Evolutionary conservation across 1,140 invertebrate species (phyloP), one percentile per base, ranked within the genome.

Genomic region (Bombus superbus): DNA sequence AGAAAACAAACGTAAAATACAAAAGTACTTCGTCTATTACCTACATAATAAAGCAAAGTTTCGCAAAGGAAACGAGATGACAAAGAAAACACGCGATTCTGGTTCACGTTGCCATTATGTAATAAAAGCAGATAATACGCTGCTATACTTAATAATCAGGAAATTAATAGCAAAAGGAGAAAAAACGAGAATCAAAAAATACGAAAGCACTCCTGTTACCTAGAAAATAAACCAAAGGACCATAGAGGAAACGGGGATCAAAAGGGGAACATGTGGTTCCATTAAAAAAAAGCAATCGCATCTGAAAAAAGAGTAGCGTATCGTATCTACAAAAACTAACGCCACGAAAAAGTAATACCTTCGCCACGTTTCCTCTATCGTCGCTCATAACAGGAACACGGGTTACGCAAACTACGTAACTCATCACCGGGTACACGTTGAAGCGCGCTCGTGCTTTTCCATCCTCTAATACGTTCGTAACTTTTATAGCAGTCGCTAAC

Each of bases 401-500:
- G 25, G 47, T 57, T 57, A 15, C 35, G 6, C 47, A 57, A 57
- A 53, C 10, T 32, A 35, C 44, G 74, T 76, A 76, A 53, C 74
- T 35, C 42, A 18, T 15, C 69, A 53, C 3, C 25, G 68, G 1
- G 1, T 38, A 25, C 13, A 47, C 42, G 59, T 6, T 28, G 28
- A 62, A 66, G 35, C n/a, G 47, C 25, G 22, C 74, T n/a, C 44
- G 22, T 40, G 22, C 47, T 57, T 66, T 15, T 38, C 74, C 74
- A 15, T n/a, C 25, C 47, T 38, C 35, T 76, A 76, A 76, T 76
- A 59, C 74, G 53, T 76, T 59, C 32, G 74, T 59, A 76, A 76
- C 74, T 76, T 76, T 76, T 76, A 59, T 59, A 59, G 74, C 35
- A 28, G 74, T n/a, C 25, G 74, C 22, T 76, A n/a, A 73, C 71